These are phyloP conservation scores for Odontomachus brunneus DNA, from an alignment of 1,140 invertebrate species.

Conservation along the genomic window DNA sequence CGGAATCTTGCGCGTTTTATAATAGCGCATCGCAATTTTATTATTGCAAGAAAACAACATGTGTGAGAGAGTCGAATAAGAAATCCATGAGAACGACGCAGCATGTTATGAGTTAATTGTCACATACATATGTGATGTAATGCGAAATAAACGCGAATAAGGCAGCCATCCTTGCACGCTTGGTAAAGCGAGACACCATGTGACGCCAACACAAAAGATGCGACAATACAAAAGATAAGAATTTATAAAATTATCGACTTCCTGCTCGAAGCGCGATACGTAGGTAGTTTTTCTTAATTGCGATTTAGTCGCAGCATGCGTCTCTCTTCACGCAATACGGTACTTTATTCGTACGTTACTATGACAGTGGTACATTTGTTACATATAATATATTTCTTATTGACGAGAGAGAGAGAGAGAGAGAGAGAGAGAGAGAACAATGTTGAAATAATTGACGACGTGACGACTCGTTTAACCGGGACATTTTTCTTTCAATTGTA, in stretches of 20 bases:
- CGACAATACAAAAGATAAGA: constrained; percentile 35
- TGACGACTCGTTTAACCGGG: background rate
- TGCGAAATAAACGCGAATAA: constrained; percentile 13
- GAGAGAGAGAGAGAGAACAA: background rate
- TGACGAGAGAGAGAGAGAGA: no score
- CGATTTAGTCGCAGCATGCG: background rate
- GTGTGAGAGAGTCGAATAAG: background rate
- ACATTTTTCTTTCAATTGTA: background rate
- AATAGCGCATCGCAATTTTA: constrained; percentile 29
- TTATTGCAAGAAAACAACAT: constrained; percentile 20
- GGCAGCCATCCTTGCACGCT: background rate
- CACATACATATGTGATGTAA: constrained; percentile 45
- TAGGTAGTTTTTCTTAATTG: constrained; percentile 9
- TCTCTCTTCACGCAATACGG: no score
- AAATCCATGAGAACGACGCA: constrained; percentile 16
- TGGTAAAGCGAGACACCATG: background rate
- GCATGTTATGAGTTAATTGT: constrained; percentile 36
- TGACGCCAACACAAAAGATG: constrained; percentile 1
- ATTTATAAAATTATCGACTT: constrained; percentile 35
- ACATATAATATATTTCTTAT: no score
- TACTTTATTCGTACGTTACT: background rate
- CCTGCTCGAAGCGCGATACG: constrained; percentile 4
- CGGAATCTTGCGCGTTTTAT: constrained; percentile 10
- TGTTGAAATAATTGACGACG: background rate
- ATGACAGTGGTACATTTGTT: no score